Percentiles rank a stretch among this genome's conserved stretches.
Conservation (phyloP, 2,797 vertebrate species). For the Helicolenus hilgendorfi region DNA sequence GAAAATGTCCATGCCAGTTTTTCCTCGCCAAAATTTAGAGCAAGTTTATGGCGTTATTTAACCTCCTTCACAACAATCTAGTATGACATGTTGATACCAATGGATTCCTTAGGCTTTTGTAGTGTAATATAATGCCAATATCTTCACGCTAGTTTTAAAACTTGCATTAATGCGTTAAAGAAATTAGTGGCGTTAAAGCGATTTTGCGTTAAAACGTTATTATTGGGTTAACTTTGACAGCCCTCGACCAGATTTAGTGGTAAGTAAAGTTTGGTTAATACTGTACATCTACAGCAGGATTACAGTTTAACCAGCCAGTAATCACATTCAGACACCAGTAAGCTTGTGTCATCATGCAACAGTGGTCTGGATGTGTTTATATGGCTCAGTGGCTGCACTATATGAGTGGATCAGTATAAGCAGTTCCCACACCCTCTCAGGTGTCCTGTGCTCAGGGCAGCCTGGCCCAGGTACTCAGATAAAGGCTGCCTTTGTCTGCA, state of each 20-base stretch:
- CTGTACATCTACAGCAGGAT: constrained; percentile 59
- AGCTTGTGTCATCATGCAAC: constrained; percentile 60
- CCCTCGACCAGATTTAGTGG: neutral
- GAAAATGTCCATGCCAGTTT: too few relatives aligned
- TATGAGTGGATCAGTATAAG: constrained; percentile 78
- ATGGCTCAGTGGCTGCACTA: constrained; percentile 73
- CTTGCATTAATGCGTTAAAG: too few relatives aligned
- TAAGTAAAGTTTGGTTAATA: constrained; percentile 25
- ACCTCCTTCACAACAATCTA: too few relatives aligned
- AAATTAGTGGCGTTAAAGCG: too few relatives aligned
- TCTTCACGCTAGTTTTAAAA: too few relatives aligned
- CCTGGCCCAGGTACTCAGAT: constrained; percentile 77
- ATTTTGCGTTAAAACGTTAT: too few relatives aligned
- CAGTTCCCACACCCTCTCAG: constrained; percentile 88
- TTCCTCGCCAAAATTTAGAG: too few relatives aligned
- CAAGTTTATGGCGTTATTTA: too few relatives aligned
- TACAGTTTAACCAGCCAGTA: constrained; percentile 49
- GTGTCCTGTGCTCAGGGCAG: constrained; percentile 85
- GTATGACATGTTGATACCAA: too few relatives aligned
- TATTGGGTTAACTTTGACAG: too few relatives aligned
- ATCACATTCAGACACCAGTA: constrained; percentile 61
- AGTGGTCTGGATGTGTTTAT: constrained; percentile 68
- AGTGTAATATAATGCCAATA: too few relatives aligned
- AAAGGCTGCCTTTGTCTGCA: constrained; percentile 88
- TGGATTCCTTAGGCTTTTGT: too few relatives aligned